Conservation (phyloP, 2,113 vertebrate species). For the Mus musculus region DNA sequence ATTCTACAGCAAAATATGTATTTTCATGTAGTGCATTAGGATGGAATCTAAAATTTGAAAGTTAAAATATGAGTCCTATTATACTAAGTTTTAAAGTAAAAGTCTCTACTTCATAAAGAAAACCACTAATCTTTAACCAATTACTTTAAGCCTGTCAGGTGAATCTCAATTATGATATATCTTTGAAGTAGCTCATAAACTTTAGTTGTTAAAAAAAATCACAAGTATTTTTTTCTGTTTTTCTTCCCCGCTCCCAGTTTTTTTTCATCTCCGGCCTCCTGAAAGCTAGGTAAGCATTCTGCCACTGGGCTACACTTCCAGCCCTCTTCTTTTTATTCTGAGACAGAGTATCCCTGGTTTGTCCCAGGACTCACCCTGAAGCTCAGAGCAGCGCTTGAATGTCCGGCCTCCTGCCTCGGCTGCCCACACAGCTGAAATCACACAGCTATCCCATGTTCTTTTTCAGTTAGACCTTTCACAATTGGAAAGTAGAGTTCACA, state of each 20-base stretch:
- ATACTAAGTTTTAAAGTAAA: conserved; percentile 58
- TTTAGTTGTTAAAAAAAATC: conserved; percentile 40
- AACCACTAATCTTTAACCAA: background rate
- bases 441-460: background rate
- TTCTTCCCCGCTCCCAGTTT: background rate
- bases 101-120: conserved; percentile 51
- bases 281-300: background rate
- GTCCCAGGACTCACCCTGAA: background rate
- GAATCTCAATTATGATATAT: background rate
- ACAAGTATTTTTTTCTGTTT: background rate
- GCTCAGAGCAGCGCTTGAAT: background rate
- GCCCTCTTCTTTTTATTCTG: background rate
- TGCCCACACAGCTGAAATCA: background rate
- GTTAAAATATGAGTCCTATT: conserved; percentile 37
- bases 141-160: conserved; percentile 1
- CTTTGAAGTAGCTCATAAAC: conserved; percentile 55
- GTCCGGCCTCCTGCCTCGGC: background rate
- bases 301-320: background rate
- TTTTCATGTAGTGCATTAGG: conserved; percentile 27
- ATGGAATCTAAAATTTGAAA: conserved; percentile 54
- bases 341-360: background rate
- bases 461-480: conserved; percentile 20
- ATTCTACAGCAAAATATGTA: conserved; percentile 28
- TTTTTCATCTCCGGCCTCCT: background rate
- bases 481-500: conserved; percentile 7